Conservation (phyloP, 2,888 invertebrate species). For the Andricus quercusramuli region DNA sequence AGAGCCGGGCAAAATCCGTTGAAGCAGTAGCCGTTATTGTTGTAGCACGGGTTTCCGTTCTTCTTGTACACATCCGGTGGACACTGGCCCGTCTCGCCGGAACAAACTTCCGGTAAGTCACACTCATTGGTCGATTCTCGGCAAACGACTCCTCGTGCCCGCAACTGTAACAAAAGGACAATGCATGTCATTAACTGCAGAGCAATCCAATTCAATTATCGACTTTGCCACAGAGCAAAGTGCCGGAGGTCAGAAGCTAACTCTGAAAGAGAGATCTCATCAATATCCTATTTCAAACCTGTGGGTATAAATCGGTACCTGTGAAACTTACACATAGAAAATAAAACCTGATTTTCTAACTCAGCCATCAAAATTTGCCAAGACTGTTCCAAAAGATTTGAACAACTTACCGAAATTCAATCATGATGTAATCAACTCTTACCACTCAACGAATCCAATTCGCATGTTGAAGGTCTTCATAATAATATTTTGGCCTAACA, state of each 20-base stretch:
- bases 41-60: slow-evolving; percentile 93
- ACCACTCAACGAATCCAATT: no score
- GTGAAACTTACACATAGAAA: background rate
- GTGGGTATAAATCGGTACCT: background rate
- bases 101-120: slow-evolving; percentile 96
- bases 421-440: no score
- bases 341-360: background rate
- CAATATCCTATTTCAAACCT: background rate
- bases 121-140: slow-evolving; percentile 94
- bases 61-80: slow-evolving; percentile 94
- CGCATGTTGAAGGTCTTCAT: no score
- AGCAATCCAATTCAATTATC: slow-evolving; percentile 23
- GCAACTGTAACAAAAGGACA: slow-evolving; percentile 81
- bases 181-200: slow-evolving; percentile 19
- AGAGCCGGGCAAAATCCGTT: slow-evolving; percentile 95
- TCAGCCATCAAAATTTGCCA: background rate
- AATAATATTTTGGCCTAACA: no score
- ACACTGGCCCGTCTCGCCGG: slow-evolving; percentile 93
- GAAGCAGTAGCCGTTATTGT: slow-evolving; percentile 90
- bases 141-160: slow-evolving; percentile 89
- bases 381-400: background rate
- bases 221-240: background rate
- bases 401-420: no score
- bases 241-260: slow-evolving; percentile 1
- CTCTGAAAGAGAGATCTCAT: background rate